Percentiles rank a stretch among this genome's conserved stretches.
These are phyloP conservation scores for Columbina picui DNA, from an alignment of 2,113 vertebrate species.

Conservation along the genomic window DNA sequence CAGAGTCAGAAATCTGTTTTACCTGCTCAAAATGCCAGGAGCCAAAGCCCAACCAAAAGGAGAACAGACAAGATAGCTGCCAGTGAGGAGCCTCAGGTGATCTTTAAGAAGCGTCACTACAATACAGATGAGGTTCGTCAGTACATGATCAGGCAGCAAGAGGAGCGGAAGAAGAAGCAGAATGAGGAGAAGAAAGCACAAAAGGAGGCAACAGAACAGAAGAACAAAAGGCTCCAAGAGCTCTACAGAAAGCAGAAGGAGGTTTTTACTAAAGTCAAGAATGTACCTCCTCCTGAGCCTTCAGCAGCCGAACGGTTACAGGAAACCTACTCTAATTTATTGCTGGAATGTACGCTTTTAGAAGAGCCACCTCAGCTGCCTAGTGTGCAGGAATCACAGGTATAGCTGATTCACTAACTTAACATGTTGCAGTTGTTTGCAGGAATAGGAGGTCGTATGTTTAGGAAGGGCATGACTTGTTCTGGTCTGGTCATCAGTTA, in stretches of 20 bases:
- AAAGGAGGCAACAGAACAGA: slow-evolving; percentile 85
- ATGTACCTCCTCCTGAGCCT: slow-evolving; percentile 51
- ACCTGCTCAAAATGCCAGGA: slow-evolving; percentile 71
- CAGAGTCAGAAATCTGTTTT: slow-evolving; percentile 68
- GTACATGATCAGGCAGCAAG: slow-evolving; percentile 91
- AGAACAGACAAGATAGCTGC: slow-evolving; percentile 74
- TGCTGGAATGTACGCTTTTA: slow-evolving; percentile 80
- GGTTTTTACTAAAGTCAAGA: slow-evolving; percentile 74
- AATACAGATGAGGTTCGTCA: slow-evolving; percentile 90
- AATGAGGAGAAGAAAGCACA: slow-evolving; percentile 88
- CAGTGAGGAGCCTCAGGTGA: slow-evolving; percentile 79
- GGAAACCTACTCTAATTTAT: slow-evolving; percentile 88
- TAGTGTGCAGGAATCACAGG: slow-evolving; percentile 70
- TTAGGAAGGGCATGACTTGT: not conserved
- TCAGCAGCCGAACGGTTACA: slow-evolving; percentile 75
- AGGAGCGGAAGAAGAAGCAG: slow-evolving; percentile 89
- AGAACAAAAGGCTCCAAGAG: slow-evolving; percentile 90
- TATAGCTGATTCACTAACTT: slow-evolving; percentile 41
- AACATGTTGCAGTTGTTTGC: not conserved
- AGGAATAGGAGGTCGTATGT: not conserved
- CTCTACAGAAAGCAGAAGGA: slow-evolving; percentile 92
- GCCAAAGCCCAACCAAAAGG: slow-evolving; percentile 83
- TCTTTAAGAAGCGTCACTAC: slow-evolving; percentile 89
- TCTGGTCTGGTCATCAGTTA: not conserved
- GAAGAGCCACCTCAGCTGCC: slow-evolving; percentile 70